A percentile compares a stretch with the other conserved stretches of the same genome.
Evolutionary conservation across 2,113 vertebrate species (phyloP).

Genomic region (Chitala chitala): DNA sequence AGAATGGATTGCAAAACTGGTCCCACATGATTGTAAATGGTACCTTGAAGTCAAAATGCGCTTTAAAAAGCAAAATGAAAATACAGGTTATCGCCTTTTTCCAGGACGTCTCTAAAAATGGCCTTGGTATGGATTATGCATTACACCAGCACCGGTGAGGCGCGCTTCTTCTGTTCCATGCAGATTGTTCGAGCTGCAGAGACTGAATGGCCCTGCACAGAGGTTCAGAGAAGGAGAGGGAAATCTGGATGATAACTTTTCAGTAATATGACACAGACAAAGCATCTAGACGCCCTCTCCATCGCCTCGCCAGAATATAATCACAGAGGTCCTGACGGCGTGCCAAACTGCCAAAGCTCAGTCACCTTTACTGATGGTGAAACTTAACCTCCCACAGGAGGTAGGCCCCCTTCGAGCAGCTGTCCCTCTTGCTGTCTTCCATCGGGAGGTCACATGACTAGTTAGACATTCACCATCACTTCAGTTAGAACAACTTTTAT

Average conservation of each 20-base stretch:
- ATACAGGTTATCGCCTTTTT: slow-evolving; percentile 6
- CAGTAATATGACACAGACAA: slow-evolving; percentile 9
- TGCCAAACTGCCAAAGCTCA: slow-evolving; percentile 23
- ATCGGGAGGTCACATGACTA: not conserved
- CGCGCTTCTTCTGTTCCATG: not conserved
- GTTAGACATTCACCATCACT: not conserved
- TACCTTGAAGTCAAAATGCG: slow-evolving; percentile 13
- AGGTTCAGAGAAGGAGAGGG: not conserved
- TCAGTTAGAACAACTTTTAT: not conserved
- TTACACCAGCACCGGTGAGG: not conserved
- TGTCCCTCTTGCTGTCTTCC: not conserved
- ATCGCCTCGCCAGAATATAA: slow-evolving; percentile 16
- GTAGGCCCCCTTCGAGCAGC: not conserved
- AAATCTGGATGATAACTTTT: slow-evolving; percentile 12
- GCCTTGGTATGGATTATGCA: not conserved
- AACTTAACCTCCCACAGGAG: not conserved
- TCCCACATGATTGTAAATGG: not conserved
- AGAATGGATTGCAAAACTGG: not conserved
- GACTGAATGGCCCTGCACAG: not conserved
- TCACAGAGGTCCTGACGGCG: slow-evolving; percentile 14
- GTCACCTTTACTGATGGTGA: slow-evolving; percentile 18
- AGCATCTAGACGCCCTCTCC: not conserved
- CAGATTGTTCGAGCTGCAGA: not conserved
- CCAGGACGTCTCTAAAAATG: slow-evolving; percentile 1
- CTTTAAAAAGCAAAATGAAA: not conserved